Evolutionary conservation across 2,888 invertebrate genomes (phyloP).

Genomic region (Hypomecis punctinalis): DNA sequence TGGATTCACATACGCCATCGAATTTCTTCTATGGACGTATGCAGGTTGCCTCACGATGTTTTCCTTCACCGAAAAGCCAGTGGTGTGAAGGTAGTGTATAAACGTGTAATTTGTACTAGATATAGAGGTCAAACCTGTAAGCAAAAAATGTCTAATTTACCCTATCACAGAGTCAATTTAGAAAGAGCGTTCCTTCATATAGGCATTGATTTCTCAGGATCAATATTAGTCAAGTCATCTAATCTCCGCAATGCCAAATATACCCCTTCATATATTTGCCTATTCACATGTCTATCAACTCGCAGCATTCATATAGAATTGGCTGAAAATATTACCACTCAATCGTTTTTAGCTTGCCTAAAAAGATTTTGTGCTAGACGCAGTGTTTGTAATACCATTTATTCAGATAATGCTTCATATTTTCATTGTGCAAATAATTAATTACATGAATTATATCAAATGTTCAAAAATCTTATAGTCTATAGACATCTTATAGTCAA

Average conservation of each 20-base stretch:
- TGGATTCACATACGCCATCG: no score
- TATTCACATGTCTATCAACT: not conserved
- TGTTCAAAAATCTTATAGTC: conserved; percentile 22
- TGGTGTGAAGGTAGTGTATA: not conserved
- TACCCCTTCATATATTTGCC: not conserved
- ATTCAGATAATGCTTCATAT: conserved; percentile 26
- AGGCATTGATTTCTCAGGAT: conserved; percentile 2
- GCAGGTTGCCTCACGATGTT: no score
- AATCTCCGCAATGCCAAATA: conserved; percentile 4
- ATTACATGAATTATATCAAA: conserved; percentile 20
- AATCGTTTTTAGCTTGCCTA: conserved; percentile 1
- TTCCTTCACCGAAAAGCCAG: no score
- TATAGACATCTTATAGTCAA: conserved; percentile 16
- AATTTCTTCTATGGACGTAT: no score
- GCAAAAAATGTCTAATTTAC: conserved; percentile 11
- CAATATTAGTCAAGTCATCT: conserved; percentile 3
- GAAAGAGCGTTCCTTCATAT: conserved; percentile 6
- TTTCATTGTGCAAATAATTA: conserved; percentile 17
- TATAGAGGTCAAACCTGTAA: conserved; percentile 14
- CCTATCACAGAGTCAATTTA: conserved; percentile 7
- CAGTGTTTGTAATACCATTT: not conserved
- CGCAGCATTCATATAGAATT: conserved; percentile 1
- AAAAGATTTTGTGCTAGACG: conserved; percentile 8
- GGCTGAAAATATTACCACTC: not conserved
- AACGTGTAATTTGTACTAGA: conserved; percentile 7